Base-by-base conservation (phyloP, 2,888 invertebrate genomes). In the Ornithoptera alexandrae region DNA sequence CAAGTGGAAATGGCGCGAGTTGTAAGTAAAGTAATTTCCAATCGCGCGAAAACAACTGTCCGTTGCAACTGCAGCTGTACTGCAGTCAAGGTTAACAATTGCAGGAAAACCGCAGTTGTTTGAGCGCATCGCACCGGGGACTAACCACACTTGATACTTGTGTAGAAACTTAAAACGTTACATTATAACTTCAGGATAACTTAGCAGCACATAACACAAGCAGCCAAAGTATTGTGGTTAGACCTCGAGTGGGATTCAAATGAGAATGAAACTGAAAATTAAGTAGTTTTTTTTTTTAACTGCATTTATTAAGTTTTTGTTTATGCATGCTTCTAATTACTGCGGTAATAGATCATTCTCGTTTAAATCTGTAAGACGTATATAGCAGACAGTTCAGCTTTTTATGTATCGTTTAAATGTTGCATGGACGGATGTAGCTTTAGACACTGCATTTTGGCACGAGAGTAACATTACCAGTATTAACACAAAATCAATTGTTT, bases 391-490 rank as follows among this genome's bases (percentile, higher is more conserved):
- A 24, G 22, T 72, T 71, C 74, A 80, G 82, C 81, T 83, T 83
- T 75, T 75, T 75, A 77, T 77, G 77, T 82, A 77, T 75, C 73
- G 79, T 80, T 80, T 81, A 65, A 81, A 88, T 90, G 91, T 90
- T 85, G 92, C 91, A 91, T 90, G 91, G 83, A 7, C 89, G 89
- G 78, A 88, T 88, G 90, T 87, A 74, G 90, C 90, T 89, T 89
- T 80, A 73, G 75, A 81, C 80, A 80, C 77, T 86, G 89, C 90
- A 89, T 88, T 84, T 84, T 85, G 84, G 90, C 91, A 90, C 90
- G 90, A 78, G 70, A 79, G 80, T 72, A 76, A 73, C 77, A 67
- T 36, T 74, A 71, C 77, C 56, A 75, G 74, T 80, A 76, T 75
- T 75, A 76, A 75, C 74, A 74, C 70, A 70, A 61, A 39, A 60